Base-by-base conservation (phyloP, 1,140 invertebrate species). In the Conopomorpha cramerella region DNA sequence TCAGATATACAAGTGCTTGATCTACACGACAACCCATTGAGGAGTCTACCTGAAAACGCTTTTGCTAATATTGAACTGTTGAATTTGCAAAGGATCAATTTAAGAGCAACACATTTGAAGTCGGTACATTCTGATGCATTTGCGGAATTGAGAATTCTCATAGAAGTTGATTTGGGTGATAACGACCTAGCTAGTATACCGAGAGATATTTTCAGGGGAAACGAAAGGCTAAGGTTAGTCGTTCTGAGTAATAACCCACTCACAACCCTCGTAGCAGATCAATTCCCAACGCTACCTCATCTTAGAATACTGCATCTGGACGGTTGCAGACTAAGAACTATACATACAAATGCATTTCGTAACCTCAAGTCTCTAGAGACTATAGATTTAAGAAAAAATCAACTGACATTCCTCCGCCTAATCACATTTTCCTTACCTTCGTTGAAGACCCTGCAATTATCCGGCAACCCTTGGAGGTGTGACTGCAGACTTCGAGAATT, bases 401-500 rank as follows among this genome's bases (percentile, higher is more conserved):
- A 73, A 53, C 55, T 76, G 38, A 72, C 71, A 63, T 73, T 70
- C 55, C 59, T 76, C 34, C 66, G 66, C 39, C 56, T 73, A 36
- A 60, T 65, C 38, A 76, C 71, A 31, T 73, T 76, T 48, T 66
- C 68, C 19, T 51, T 73, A 34, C 71, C 71, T 18, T 65, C 65
- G 38, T 49, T 95, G 11, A 92, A 92, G 65, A 89, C 89, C 0
- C 66, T 94, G 2, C 83, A 84, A 3, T 62, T 95, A 16, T 88
- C 92, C 39, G 87, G 88, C n/a, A 95, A 95, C 58, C 90, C 87
- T 10, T 95, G 93, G 93, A 81, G 81, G 41, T 95, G 93, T 64
- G 92, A 95, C 55, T 95, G 93, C 66, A 82, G 87, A 31, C 63
- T 95, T 30, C 84, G 90, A 31, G 86, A 85, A 11, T 91, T 95